Conservation (phyloP, 2,888 invertebrate species). For the Apomyelois bistriatella region DNA sequence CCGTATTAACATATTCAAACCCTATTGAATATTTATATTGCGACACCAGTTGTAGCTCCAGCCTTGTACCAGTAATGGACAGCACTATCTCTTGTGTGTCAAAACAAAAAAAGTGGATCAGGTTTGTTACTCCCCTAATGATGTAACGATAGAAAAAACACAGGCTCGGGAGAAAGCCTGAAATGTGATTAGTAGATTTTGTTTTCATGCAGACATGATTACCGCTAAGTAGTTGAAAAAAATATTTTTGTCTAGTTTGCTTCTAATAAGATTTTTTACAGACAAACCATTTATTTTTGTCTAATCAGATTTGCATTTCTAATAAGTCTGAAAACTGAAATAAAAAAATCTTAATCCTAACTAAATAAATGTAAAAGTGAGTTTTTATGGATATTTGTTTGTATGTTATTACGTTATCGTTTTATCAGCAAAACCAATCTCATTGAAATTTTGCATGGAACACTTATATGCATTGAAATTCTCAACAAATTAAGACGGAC, state of each 20-base stretch:
- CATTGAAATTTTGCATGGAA: too few relatives aligned
- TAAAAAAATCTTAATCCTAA: too few relatives aligned
- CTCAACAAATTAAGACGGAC: too few relatives aligned
- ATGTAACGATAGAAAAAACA: constrained; percentile 27
- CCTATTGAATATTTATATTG: constrained; percentile 78
- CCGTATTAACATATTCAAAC: constrained; percentile 75
- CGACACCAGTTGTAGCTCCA: constrained; percentile 53
- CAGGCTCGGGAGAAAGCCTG: constrained; percentile 20
- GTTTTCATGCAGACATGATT: neutral
- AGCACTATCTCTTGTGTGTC: constrained; percentile 60
- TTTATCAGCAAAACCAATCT: too few relatives aligned
- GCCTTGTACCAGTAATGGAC: constrained; percentile 69
- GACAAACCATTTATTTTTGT: neutral
- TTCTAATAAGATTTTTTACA: neutral
- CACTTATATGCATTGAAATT: too few relatives aligned
- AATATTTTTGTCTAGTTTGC: neutral
- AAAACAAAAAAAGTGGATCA: constrained; percentile 56
- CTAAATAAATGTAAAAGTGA: too few relatives aligned
- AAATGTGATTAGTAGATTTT: neutral
- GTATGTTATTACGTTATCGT: too few relatives aligned
- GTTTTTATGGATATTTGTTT: too few relatives aligned
- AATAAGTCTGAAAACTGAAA: neutral
- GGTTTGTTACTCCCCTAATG: constrained; percentile 35
- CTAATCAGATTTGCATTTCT: neutral
- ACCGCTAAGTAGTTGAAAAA: too few relatives aligned